Evolutionary conservation across 2,113 vertebrate genomes (phyloP).

Genomic region (Brachyistius frenatus): DNA sequence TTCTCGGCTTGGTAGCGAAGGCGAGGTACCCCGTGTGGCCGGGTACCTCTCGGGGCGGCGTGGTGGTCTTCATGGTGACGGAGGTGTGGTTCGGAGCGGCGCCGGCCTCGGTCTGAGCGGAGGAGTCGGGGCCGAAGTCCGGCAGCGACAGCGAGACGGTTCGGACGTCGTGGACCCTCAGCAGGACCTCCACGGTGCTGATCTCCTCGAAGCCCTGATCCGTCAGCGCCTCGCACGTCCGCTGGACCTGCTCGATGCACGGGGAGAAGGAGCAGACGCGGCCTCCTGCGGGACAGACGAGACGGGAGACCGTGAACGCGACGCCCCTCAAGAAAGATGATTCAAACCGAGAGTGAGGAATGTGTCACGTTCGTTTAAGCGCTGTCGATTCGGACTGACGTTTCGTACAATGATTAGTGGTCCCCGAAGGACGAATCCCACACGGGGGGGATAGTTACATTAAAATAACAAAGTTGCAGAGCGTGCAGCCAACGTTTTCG

Average conservation of each 20-base stretch:
- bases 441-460: no score
- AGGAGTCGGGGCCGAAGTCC: slow-evolving; percentile 87
- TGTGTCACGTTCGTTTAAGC: no score
- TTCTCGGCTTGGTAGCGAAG: slow-evolving; percentile 93
- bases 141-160: slow-evolving; percentile 89
- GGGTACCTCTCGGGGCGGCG: slow-evolving; percentile 88
- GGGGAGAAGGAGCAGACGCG: slow-evolving; percentile 97
- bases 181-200: slow-evolving; percentile 94
- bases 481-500: no score
- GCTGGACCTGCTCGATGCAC: slow-evolving; percentile 97
- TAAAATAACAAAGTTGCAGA: no score
- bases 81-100: slow-evolving; percentile 66
- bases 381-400: no score
- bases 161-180: slow-evolving; percentile 89
- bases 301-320: no score
- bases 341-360: no score
- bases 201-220: slow-evolving; percentile 90
- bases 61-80: slow-evolving; percentile 87
- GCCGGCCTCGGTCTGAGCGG: slow-evolving; percentile 32
- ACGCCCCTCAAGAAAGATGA: no score
- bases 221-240: slow-evolving; percentile 89
- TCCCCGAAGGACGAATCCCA: no score
- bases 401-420: no score
- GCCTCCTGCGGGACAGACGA: slow-evolving; percentile 85
- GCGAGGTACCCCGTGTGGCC: slow-evolving; percentile 98